phyloP scores from a whole-genome alignment of 2,888 invertebrate genomes.

The Aporophyla lueneburgensis region DNA sequence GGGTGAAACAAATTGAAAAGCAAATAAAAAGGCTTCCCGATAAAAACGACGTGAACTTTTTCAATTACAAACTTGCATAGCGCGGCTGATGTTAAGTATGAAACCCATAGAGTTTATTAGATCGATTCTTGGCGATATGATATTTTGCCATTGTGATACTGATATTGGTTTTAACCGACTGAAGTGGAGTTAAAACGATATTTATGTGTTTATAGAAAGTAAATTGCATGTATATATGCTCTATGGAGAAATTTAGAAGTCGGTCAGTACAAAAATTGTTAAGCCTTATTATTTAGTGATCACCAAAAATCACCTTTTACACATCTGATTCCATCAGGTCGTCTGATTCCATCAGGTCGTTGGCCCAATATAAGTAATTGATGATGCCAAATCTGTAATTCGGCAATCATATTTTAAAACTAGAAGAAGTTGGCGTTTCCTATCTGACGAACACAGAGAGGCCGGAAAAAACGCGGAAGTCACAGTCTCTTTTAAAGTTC shows the following conservation, averaged over 20 bases:
- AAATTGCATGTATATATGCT: background rate
- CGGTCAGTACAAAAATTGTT: background rate
- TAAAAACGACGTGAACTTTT: constrained; percentile 85
- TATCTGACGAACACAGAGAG: too few relatives aligned
- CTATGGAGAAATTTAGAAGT: background rate
- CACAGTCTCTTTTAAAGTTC: too few relatives aligned
- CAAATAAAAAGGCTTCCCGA: constrained; percentile 74
- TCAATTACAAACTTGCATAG: constrained; percentile 90
- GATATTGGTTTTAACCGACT: background rate
- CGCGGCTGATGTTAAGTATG: constrained; percentile 80
- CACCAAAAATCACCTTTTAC: background rate
- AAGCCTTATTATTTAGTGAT: background rate
- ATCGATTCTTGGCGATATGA: constrained; percentile 71
- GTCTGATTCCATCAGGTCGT: background rate
- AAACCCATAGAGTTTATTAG: constrained; percentile 67
- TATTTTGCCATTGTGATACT: constrained; percentile 77
- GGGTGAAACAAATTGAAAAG: constrained; percentile 75
- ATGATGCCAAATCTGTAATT: too few relatives aligned
- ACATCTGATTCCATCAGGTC: background rate
- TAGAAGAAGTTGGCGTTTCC: too few relatives aligned
- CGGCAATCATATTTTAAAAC: too few relatives aligned
- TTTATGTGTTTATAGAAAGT: background rate
- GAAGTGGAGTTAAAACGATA: background rate
- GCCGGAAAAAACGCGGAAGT: too few relatives aligned
- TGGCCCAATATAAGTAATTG: too few relatives aligned